A percentile compares a stretch with the other conserved stretches of the same genome.
phyloP scores from a whole-genome alignment of 2,113 vertebrate species.

The Circaetus cinerascens region DNA sequence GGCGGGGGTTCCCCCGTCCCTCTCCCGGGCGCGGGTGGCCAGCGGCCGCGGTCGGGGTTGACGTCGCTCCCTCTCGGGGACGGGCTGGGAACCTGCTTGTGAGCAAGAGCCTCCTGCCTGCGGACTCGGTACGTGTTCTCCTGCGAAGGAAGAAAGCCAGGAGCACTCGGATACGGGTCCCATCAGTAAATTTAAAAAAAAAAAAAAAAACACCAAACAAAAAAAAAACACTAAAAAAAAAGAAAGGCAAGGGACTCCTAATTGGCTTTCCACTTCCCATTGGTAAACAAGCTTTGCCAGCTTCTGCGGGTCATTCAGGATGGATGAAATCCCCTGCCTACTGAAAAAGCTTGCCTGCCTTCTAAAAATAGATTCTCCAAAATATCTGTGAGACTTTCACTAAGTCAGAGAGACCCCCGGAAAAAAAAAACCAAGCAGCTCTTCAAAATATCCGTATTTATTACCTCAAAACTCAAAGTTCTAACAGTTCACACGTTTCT shows the following conservation, averaged over 20 bases:
- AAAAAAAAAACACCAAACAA: too few species aligned
- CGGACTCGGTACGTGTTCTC: accelerated
- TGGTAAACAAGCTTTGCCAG: background rate
- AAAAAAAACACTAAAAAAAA: too few species aligned
- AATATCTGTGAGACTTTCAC: accelerated
- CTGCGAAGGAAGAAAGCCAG: background rate
- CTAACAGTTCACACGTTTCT: background rate
- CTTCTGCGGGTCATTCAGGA: background rate
- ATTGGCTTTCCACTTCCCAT: background rate
- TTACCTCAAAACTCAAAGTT: background rate
- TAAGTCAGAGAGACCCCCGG: background rate
- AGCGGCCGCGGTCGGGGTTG: too few species aligned
- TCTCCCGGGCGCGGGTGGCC: too few species aligned
- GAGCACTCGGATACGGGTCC: accelerated
- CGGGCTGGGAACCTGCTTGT: background rate
- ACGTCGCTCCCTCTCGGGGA: too few species aligned
- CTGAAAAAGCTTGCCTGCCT: background rate
- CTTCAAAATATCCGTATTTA: background rate
- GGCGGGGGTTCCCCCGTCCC: too few species aligned
- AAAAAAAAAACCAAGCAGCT: background rate
- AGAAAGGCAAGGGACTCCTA: too few species aligned
- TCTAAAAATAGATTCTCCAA: too few species aligned
- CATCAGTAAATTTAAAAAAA: too few species aligned
- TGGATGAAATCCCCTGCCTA: background rate
- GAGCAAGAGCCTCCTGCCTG: background rate